Base-by-base conservation (phyloP, 2,113 vertebrate genomes). In the Dicaeum eximium region DNA sequence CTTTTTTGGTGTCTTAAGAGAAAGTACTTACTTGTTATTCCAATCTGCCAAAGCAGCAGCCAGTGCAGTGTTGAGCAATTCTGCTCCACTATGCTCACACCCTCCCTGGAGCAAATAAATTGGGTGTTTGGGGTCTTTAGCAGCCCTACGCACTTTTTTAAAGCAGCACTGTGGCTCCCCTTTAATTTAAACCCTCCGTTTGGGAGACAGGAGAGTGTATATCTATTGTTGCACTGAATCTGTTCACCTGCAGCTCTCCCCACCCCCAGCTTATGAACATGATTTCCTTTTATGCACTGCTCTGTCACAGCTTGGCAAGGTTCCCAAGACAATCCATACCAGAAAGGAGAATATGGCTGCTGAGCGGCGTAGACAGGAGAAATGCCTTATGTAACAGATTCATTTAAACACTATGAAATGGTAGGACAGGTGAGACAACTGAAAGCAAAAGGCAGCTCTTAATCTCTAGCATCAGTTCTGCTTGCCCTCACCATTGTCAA, bases 261-360 rank as follows among this genome's bases (percentile, higher is more conserved):
- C 71, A 78, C 94, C 93, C 92, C 90, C 90, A 88, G 35, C 11
- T 73, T 60, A 79, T n/a, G 84, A 96, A 79, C 90, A 30, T 73
- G 78, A 90, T 94, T 95, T 94, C 84, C 90, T 94, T 96, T 92
- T 81, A 95, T 93, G 91, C 89, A 42, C 50, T 90, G 81, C 90
- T 92, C 81, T 95, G 93, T 95, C 92, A 97, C 94, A 95, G 85
- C 92, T 95, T 96, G 93, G 95, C 94, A 95, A 91, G 62, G 25
- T 96, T 96, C 95, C 93, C 93, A 90, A 92, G 95, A 90, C 87
- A 67, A 40, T 94, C 94, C 93, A 86, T 93, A 94, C 71, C 79
- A 94, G 93, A 73, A 82, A 90, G 87, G 71, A 92, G 90, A 95
- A 92, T 66, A 94, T 96, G 95, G 90, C 93, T 90, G 93, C 90